These are phyloP conservation scores for Nyctalus aviator DNA, from an alignment of 2,797 vertebrate genomes.

Conservation along the genomic window DNA sequence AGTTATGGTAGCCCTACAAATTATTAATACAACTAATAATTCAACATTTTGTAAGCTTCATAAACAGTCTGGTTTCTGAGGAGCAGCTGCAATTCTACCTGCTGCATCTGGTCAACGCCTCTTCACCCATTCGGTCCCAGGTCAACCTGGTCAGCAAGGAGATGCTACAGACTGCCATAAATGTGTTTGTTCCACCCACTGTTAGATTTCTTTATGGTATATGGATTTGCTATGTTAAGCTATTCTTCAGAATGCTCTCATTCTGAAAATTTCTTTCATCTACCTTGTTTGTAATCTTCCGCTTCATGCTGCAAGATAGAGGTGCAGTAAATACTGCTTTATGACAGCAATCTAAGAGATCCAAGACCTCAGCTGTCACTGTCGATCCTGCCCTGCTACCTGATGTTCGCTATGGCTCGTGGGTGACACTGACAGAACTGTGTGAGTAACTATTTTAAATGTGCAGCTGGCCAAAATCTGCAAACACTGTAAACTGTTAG, in stretches of 20 bases:
- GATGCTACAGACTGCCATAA: background rate
- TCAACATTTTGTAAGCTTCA: background rate
- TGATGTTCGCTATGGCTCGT: slow-evolving; percentile 47
- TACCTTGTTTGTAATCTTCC: slow-evolving; percentile 35
- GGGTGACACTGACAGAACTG: slow-evolving; percentile 60
- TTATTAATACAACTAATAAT: background rate
- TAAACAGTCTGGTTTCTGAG: background rate
- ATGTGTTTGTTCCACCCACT: background rate
- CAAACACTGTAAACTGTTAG: slow-evolving; percentile 73
- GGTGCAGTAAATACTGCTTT: slow-evolving; percentile 34
- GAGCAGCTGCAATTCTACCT: background rate
- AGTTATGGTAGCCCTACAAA: background rate
- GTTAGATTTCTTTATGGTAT: background rate
- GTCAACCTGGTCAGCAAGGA: background rate
- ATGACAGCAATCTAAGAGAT: background rate
- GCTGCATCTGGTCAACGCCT: background rate
- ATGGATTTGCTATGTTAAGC: background rate
- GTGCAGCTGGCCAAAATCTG: slow-evolving; percentile 57
- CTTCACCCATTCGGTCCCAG: background rate
- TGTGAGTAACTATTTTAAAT: slow-evolving; percentile 56
- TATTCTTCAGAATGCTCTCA: background rate
- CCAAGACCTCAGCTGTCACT: slow-evolving; percentile 13
- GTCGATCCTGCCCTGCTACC: background rate
- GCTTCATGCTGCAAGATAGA: background rate
- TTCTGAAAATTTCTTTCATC: slow-evolving; percentile 36